phyloP scores from a whole-genome alignment of 2,888 invertebrate genomes.

The Tinea pellionella region DNA sequence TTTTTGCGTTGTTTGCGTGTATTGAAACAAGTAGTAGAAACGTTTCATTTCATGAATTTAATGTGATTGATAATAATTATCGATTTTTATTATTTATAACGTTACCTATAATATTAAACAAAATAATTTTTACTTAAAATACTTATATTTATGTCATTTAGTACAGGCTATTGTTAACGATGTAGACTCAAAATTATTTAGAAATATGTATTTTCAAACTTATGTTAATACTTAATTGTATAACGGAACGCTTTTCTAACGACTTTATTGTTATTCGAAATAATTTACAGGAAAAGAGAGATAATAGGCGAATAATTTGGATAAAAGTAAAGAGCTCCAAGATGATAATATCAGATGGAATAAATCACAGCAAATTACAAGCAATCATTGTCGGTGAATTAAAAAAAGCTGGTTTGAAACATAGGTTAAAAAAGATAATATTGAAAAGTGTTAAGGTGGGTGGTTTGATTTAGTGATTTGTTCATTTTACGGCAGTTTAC shows the following conservation, averaged over 20 bases:
- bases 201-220: not conserved
- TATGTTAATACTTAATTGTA: not conserved
- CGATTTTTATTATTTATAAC: no score
- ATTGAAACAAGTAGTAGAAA: no score
- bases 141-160: no score
- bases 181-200: not conserved
- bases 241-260: not conserved
- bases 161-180: not conserved
- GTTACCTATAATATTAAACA: no score
- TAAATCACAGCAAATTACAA: slow-evolving; percentile 60
- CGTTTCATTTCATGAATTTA: no score
- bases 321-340: slow-evolving; percentile 21
- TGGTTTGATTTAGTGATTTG: slow-evolving; percentile 24
- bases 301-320: not conserved
- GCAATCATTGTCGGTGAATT: slow-evolving; percentile 74
- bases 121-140: no score
- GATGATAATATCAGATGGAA: slow-evolving; percentile 64
- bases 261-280: not conserved
- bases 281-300: not conserved
- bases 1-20: no score
- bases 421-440: slow-evolving; percentile 75
- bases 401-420: slow-evolving; percentile 77
- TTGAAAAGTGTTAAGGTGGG: slow-evolving; percentile 65
- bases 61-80: no score
- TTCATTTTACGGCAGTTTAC: not conserved